Conservation (phyloP, 2,888 invertebrate genomes). For the Megamerina dolium region DNA sequence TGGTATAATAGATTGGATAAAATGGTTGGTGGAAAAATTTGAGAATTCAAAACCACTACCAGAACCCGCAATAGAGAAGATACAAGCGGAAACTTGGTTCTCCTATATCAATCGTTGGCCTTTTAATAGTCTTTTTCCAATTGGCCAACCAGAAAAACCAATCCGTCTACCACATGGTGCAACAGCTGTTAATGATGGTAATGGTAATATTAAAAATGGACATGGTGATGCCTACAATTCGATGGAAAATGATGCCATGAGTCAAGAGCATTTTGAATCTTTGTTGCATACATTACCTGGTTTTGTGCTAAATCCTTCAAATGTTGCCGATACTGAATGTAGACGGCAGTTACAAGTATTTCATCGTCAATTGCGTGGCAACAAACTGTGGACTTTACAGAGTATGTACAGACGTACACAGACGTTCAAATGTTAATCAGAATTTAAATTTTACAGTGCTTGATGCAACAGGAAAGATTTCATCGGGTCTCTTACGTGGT, state of each 20-base stretch:
- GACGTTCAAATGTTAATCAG: background rate
- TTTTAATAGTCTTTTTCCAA: slow-evolving; percentile 40
- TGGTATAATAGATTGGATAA: slow-evolving; percentile 40
- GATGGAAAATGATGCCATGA: slow-evolving; percentile 23
- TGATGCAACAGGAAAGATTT: slow-evolving; percentile 65
- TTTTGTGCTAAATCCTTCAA: slow-evolving; percentile 63
- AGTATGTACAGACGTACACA: slow-evolving; percentile 52
- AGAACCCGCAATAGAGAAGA: slow-evolving; percentile 2
- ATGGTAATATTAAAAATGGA: background rate
- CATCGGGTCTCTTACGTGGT: slow-evolving; percentile 62
- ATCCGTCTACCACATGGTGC: slow-evolving; percentile 16
- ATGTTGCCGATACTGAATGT: slow-evolving; percentile 60
- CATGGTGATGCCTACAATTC: slow-evolving; percentile 5
- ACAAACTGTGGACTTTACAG: slow-evolving; percentile 66
- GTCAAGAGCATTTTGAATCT: slow-evolving; percentile 52
- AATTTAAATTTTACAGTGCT: slow-evolving; percentile 56
- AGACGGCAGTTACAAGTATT: slow-evolving; percentile 62
- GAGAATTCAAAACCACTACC: background rate
- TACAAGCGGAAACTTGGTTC: slow-evolving; percentile 26
- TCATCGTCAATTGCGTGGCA: slow-evolving; percentile 60
- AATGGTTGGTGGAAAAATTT: slow-evolving; percentile 29
- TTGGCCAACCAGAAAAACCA: slow-evolving; percentile 29
- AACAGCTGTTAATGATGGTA: slow-evolving; percentile 5
- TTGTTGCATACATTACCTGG: slow-evolving; percentile 61
- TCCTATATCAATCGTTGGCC: slow-evolving; percentile 45